Base-by-base conservation (phyloP, 2,797 vertebrate species). In the Artibeus jamaicensis region DNA sequence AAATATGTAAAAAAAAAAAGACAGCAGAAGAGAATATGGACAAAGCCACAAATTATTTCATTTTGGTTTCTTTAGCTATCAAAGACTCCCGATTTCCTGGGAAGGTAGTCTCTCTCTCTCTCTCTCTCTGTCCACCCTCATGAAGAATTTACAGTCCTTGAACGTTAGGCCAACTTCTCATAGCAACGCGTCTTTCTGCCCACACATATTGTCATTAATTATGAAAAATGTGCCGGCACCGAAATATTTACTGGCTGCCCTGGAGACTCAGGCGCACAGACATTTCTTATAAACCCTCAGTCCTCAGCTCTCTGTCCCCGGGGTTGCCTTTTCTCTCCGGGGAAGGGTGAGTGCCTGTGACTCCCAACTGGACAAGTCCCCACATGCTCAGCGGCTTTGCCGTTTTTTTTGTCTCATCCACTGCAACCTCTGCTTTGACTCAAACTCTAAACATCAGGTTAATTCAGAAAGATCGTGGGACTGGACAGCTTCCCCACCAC, bases 351-450 rank as follows among this genome's bases (percentile, higher is more conserved):
- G 94, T 1, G 2, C 11, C 62, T 6, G 12, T 4, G 10, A 39
- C 7, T 96, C 53, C 74, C 29, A 5, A 70, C 55, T 84, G 15
- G 21, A 34, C 97, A 84, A 93, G 94, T 48, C 89, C 76, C 87
- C 46, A 22, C 83, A 87, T 62, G 88, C 34, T 81, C 96, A 67
- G 55, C 77, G 96, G 77, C 34, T 88, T 39, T 4, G 74, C 53
- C 34, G 32, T n/a, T n/a, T n/a, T 94, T 94, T 96, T 96, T 97
- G 76, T 79, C 97, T 59, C 2, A 83, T 96, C 71, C 77, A 71
- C 32, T 74, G 96, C 93, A 98, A 94, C 76, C 93, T 98, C 97
- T 97, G 59, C 24, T 46, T 91, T 86, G 92, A 70, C 77, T 95
- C 98, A 89, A 96, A 90, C 86, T 68, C 18, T 95, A 86, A 88